Evolutionary conservation across 2,113 vertebrate genomes (phyloP).

Genomic region (Phrynosoma platyrhinos): DNA sequence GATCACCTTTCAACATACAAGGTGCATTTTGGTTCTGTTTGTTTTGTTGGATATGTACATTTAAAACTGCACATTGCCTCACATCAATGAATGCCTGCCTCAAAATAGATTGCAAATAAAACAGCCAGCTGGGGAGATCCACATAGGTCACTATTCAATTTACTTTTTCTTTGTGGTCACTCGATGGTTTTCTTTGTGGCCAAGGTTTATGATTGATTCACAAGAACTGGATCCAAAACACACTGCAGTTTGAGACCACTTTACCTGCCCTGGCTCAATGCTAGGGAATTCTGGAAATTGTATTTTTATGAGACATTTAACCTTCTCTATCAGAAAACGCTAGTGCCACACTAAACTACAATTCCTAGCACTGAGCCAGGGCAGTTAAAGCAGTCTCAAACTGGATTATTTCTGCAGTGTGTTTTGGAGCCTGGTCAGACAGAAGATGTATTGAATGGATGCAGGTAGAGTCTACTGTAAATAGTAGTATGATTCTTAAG

Average conservation of each 20-base stretch:
- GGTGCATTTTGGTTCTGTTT: neutral
- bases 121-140: neutral
- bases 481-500: neutral
- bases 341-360: too few species aligned
- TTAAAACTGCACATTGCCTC: neutral
- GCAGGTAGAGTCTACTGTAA: neutral
- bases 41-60: neutral
- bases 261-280: too few species aligned
- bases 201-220: neutral
- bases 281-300: too few species aligned
- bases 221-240: neutral
- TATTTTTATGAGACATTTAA: too few species aligned
- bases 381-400: too few species aligned
- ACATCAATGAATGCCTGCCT: neutral
- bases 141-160: neutral
- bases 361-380: too few species aligned
- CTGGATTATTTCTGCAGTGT: too few species aligned
- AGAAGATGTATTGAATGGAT: neutral
- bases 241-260: too few species aligned
- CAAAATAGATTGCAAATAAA: constrained; percentile 10
- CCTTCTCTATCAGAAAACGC: too few species aligned
- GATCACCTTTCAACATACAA: neutral
- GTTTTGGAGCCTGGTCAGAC: neutral
- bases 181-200: neutral
- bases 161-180: neutral